Conservation (phyloP, 1,140 invertebrate species). For the Drosophila insularis region DNA sequence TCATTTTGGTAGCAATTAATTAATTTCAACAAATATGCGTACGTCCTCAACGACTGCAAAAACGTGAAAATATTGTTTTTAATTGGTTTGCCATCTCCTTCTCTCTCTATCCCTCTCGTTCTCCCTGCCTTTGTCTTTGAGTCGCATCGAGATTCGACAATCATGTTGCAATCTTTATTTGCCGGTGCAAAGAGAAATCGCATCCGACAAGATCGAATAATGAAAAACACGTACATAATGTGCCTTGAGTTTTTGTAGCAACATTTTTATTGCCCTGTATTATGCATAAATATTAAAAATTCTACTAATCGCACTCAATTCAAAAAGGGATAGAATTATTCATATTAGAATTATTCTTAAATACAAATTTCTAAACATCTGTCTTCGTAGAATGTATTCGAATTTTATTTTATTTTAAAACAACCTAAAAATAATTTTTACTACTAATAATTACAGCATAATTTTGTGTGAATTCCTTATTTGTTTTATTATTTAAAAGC, state of each 20-base stretch:
- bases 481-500: no score
- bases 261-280: neutral
- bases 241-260: neutral
- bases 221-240: neutral
- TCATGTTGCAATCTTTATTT: conserved; percentile 14
- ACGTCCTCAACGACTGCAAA: conserved; percentile 16
- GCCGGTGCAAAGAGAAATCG: conserved; percentile 30
- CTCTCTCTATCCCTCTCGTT: conserved; percentile 9
- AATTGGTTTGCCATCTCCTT: conserved; percentile 36
- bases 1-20: conserved; percentile 55
- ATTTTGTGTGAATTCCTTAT: no score
- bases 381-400: no score
- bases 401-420: no score
- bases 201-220: conserved; percentile 11
- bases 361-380: no score
- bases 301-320: neutral
- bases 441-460: no score
- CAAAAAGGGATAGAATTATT: no score
- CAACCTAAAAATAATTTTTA: no score
- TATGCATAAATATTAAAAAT: neutral
- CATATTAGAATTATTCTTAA: no score
- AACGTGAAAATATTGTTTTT: conserved; percentile 42
- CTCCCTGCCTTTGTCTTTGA: conserved; percentile 25
- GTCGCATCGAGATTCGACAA: conserved; percentile 20
- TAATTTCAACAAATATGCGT: conserved; percentile 56